These are phyloP conservation scores for Metalampra italica DNA, from an alignment of 2,888 invertebrate genomes.

Conservation along the genomic window DNA sequence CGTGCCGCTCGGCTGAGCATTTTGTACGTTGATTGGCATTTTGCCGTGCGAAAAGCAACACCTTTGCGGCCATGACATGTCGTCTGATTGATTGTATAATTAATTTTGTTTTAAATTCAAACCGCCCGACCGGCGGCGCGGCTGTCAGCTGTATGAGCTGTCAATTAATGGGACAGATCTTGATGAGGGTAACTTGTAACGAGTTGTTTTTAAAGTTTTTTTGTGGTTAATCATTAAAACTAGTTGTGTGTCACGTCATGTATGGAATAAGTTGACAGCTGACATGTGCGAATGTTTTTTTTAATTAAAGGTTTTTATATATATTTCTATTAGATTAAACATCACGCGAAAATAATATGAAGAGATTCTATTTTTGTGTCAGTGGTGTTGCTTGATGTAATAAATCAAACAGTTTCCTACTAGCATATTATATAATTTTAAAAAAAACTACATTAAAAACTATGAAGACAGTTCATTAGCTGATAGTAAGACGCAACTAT, in stretches of 20 bases:
- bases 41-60: constrained; percentile 73
- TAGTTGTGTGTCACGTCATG: constrained; percentile 35
- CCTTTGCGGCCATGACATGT: constrained; percentile 68
- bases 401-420: no score
- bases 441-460: no score
- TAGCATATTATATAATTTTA: no score
- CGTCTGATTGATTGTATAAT: constrained; percentile 74
- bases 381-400: no score
- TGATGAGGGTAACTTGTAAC: constrained; percentile 66
- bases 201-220: constrained; percentile 44
- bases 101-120: constrained; percentile 72
- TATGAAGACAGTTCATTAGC: no score
- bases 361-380: no score
- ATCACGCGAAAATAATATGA: no score
- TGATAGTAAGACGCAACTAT: no score
- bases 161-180: constrained; percentile 73
- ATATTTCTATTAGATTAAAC: no score
- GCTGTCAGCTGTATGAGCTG: constrained; percentile 60
- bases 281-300: constrained; percentile 47
- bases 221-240: constrained; percentile 51
- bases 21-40: constrained; percentile 71
- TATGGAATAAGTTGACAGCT: constrained; percentile 55
- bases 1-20: constrained; percentile 57
- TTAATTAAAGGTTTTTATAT: constrained; percentile 19
- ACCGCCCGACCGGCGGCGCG: constrained; percentile 36